Conservation (phyloP, 2,888 invertebrate genomes). For the Lottia scabra region DNA sequence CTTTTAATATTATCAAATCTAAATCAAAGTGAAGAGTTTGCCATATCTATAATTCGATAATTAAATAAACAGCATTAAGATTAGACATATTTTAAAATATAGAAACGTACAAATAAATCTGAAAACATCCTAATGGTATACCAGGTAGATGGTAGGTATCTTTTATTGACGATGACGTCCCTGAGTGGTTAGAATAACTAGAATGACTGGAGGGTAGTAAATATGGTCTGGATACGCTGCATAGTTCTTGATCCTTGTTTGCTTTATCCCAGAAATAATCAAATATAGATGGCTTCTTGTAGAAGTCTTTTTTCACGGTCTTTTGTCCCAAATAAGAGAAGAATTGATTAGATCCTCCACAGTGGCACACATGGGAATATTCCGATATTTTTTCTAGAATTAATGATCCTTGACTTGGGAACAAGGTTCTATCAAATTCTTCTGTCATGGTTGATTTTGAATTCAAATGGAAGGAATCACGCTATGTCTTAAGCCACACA, state of each 20-base stretch:
- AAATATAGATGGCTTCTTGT: slow-evolving; percentile 14
- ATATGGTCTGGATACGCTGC: neutral
- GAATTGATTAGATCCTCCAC: neutral
- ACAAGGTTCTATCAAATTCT: neutral
- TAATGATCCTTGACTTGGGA: neutral
- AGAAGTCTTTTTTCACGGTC: neutral
- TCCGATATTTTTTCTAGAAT: neutral
- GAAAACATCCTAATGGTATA: slow-evolving; percentile 13
- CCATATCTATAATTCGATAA: too few species aligned
- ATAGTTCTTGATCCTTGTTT: neutral
- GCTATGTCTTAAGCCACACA: too few species aligned
- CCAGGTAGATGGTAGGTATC: neutral
- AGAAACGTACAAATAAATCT: slow-evolving; percentile 12
- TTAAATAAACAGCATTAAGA: too few species aligned
- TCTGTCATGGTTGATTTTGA: neutral
- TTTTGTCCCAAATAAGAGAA: neutral
- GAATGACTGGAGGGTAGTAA: neutral
- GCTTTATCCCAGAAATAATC: slow-evolving; percentile 24
- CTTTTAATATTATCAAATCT: too few species aligned
- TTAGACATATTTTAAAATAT: too few species aligned
- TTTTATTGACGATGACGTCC: neutral
- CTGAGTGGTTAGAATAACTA: neutral
- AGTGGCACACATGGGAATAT: slow-evolving; percentile 1
- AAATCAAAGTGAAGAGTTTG: too few species aligned
- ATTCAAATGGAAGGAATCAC: neutral